These are phyloP conservation scores for Amblyjoppa fuscipennis DNA, from an alignment of 2,888 invertebrate genomes.

Conservation along the genomic window DNA sequence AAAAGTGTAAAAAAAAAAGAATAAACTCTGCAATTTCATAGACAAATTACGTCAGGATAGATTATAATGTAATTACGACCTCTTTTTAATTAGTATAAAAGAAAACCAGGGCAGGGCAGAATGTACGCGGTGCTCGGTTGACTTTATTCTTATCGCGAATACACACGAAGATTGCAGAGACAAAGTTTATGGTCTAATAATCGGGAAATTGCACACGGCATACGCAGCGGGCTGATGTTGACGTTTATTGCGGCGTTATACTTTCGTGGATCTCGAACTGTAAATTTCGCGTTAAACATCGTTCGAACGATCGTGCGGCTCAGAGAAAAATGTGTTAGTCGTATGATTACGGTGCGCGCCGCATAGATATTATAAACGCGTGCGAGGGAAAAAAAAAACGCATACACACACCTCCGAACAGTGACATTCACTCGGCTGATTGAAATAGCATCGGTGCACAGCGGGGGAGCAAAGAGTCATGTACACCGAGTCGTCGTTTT, in stretches of 20 bases:
- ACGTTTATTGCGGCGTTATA: constrained; percentile 34
- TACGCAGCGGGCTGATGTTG: background rate
- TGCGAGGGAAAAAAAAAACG: constrained; percentile 1
- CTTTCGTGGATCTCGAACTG: background rate
- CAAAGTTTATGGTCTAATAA: constrained; percentile 63
- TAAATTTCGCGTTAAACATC: constrained; percentile 13
- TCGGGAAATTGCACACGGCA: constrained; percentile 27
- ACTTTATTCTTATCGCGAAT: constrained; percentile 17
- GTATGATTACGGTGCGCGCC: constrained; percentile 3
- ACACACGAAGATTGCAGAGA: constrained; percentile 40
- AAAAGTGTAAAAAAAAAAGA: background rate
- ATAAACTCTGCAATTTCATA: background rate
- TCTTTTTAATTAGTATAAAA: background rate
- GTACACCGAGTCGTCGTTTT: background rate
- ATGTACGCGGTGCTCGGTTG: background rate
- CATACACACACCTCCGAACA: constrained; percentile 29
- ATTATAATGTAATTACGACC: background rate
- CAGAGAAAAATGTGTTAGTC: constrained; percentile 44
- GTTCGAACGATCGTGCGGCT: constrained; percentile 15
- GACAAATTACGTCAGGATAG: background rate
- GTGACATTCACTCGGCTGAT: constrained; percentile 61
- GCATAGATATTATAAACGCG: constrained; percentile 25
- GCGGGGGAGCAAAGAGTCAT: constrained; percentile 39
- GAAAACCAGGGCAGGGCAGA: constrained; percentile 14
- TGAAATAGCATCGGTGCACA: constrained; percentile 51